Base-by-base conservation (phyloP, 2,797 vertebrate genomes). In the Eulemur rubriventer region DNA sequence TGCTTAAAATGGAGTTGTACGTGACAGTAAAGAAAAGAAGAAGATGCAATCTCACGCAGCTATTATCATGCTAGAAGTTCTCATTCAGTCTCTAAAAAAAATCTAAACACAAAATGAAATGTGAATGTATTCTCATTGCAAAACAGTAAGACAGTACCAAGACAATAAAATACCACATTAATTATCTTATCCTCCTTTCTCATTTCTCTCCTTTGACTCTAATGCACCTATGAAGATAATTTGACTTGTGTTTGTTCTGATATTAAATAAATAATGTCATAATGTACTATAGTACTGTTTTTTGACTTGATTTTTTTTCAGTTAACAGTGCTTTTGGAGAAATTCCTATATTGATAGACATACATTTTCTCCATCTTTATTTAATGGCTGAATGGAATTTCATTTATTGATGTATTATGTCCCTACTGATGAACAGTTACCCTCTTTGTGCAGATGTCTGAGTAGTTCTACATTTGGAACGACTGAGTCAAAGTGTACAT, bases 121-220 rank as follows among this genome's bases (percentile, higher is more conserved):
- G 5, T 26, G 65, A 41, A 17, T 20, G 30, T 81, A 20, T 50
- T 72, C 73, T 91, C 48, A n/a, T 48, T 43, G 41, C 18, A 41
- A 70, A 91, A 73, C 18, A 16, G 50, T 18, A 46, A 67, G 90
- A 61, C 22, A 12, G 2, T 28, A 17, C 17, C 10, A 43, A 41
- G 50, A 24, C 89, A 35, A 92, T 50, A 26, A 81, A 46, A 79
- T 24, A 69, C 38, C 63, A 43, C 22, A 1, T 46, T 79, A 76
- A 35, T 69, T 88, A 35, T 61, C 63, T 57, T 55, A 41, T 11
- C 50, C 20, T 91, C 20, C 13, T 16, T 17, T 69, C 46, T 73
- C 38, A 61, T 69, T 69, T 57, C 69, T 92, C 46, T 84, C 41
- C 67, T 89, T 85, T 38, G 55, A 10, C 61, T 52, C 84, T 84